phyloP scores from a whole-genome alignment of 1,140 invertebrate species.

The Anadara kagoshimensis region DNA sequence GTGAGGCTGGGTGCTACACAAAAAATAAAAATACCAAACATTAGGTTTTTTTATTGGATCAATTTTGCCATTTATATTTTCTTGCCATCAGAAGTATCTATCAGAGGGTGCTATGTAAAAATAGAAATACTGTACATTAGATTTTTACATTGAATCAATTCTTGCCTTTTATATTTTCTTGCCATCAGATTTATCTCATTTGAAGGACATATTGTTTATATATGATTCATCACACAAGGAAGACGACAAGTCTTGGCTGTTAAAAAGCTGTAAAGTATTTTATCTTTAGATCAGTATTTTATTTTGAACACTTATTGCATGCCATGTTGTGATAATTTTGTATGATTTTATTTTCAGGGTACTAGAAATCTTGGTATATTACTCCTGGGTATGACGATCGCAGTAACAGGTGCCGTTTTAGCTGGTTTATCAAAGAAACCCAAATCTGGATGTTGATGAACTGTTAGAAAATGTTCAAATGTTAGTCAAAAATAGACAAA shows the following conservation, averaged over 20 bases:
- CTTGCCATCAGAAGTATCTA: background rate
- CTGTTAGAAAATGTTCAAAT: too few species aligned
- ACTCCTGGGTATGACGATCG: conserved; percentile 56
- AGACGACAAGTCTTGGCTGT: too few species aligned
- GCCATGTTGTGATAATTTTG: conserved; percentile 4
- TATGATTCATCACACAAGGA: too few species aligned
- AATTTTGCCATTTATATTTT: background rate
- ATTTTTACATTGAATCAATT: background rate
- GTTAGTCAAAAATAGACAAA: too few species aligned
- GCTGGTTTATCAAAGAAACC: conserved; percentile 59
- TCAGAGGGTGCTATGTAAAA: background rate
- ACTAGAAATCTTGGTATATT: conserved; percentile 60
- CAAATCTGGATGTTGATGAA: too few species aligned
- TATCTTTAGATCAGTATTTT: too few species aligned
- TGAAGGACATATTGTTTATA: background rate
- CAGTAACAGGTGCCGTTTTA: conserved; percentile 58
- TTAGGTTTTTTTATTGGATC: background rate
- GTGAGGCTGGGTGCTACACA: background rate
- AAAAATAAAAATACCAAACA: background rate
- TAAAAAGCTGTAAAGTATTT: too few species aligned
- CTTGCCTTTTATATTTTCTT: background rate
- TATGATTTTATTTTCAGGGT: conserved; percentile 57
- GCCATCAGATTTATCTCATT: background rate
- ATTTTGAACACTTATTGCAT: background rate
- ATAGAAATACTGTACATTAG: too few species aligned